A percentile compares a stretch with the other conserved stretches of the same genome.
Evolutionary conservation across 2,113 vertebrate species (phyloP).

Genomic region (Stegostoma tigrinum): DNA sequence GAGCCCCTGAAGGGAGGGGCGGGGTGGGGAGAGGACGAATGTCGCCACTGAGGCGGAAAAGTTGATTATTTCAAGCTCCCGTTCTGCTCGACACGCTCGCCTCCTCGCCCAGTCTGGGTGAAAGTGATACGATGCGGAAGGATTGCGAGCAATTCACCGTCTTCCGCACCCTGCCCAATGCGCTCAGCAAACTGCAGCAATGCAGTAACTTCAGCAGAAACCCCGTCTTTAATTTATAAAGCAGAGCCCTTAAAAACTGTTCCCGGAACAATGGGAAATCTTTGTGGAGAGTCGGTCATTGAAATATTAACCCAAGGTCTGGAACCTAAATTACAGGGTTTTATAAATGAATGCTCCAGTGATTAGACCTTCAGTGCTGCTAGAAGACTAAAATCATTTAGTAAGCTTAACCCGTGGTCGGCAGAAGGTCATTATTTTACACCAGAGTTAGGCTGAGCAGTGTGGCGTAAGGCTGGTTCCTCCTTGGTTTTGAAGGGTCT

Average conservation of each 20-base stretch:
- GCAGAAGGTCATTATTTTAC: too few species aligned
- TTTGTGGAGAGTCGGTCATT: too few species aligned
- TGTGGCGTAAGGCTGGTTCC: not conserved
- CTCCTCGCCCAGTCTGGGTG: not conserved
- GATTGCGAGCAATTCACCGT: not conserved
- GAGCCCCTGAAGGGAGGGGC: constrained; percentile 37
- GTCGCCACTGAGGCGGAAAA: constrained; percentile 30
- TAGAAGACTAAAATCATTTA: not conserved
- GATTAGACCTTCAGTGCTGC: not conserved
- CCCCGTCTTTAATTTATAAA: too few species aligned
- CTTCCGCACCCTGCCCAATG: not conserved
- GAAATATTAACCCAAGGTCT: not conserved
- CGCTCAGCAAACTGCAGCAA: too few species aligned
- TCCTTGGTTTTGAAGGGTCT: too few species aligned
- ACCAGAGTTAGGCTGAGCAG: too few species aligned
- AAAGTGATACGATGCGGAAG: not conserved
- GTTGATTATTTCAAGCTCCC: not conserved
- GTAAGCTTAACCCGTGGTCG: not conserved
- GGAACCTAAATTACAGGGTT: not conserved
- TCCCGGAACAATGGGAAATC: too few species aligned
- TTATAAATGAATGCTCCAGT: not conserved
- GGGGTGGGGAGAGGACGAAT: not conserved
- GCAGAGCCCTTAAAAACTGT: too few species aligned
- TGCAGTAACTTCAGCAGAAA: too few species aligned
- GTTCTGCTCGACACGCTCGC: not conserved